Evolutionary conservation across 2,113 vertebrate genomes (phyloP), one percentile per base, ranked within the genome.

Genomic region (Pelodiscus sinensis): DNA sequence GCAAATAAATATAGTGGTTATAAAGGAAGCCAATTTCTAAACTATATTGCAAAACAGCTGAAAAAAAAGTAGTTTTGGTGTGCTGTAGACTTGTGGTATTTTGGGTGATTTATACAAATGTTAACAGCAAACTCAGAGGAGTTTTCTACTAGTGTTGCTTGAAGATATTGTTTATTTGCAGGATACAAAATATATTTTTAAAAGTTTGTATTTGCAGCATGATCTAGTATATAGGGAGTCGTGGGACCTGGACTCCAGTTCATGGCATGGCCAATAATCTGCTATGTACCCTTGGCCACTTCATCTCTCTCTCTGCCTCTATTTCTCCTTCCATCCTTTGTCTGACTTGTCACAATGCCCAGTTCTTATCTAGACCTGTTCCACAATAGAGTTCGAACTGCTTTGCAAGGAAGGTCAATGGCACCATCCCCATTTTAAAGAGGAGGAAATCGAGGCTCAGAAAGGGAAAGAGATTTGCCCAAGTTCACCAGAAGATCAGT

Each of bases 21-120:
- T 90, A 78, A 79, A 58, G 58, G 44, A 77, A 80, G 60, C 2
- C n/a, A 68, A 22, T 62, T 95, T 55, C 44, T 81, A 22, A 54
- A 80, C 18, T 5, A 1, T 31, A 2, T 25, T 44, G 25, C 51
- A 95, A 82, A 94, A 6, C 6, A 56, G n/a, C 1, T 22, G 54
- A 38, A 73, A 86, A 88, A 79, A 10, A 0, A 2, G 14, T 31
- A 31, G 15, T 80, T 55, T 29, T 71, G 3, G 2, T 84, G 6
- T 62, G 79, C 60, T 6, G 13, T 4, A 44, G 8, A 92, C 83
- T 89, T 83, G 25, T 79, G 93, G 18, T 14, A 50, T 62, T 44
- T 56, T n/a, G 4, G 13, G 6, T 73, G 58, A 88, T 77, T 8
- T 82, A 82, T 25, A 71, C 71, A 93, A 94, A 92, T 87, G 27